A percentile compares a stretch with the other conserved stretches of the same genome.
Evolutionary conservation across 1,140 invertebrate genomes (phyloP).

Genomic region (Trachelipus rathkii): DNA sequence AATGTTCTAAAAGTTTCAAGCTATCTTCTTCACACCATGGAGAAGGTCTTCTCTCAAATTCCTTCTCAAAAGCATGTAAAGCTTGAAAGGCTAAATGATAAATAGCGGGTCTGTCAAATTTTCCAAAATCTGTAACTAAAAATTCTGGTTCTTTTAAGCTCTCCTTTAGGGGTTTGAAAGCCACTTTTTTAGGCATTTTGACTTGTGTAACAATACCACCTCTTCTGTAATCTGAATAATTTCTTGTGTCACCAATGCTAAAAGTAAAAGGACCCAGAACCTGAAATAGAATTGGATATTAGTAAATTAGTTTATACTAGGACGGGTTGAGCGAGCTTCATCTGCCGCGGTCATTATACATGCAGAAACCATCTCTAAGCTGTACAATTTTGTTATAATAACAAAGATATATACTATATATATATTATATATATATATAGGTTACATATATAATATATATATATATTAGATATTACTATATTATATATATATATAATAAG

Average conservation of each 20-base stretch:
- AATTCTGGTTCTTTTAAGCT: slow-evolving; percentile 77
- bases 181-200: slow-evolving; percentile 85
- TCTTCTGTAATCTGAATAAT: slow-evolving; percentile 53
- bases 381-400: too few species aligned
- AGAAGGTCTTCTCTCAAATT: slow-evolving; percentile 61
- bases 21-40: slow-evolving; percentile 78
- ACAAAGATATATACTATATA: too few species aligned
- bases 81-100: slow-evolving; percentile 84
- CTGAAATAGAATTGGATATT: slow-evolving; percentile 6
- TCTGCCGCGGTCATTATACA: too few species aligned
- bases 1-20: slow-evolving; percentile 66
- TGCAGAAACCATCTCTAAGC: too few species aligned
- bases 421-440: too few species aligned
- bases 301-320: too few species aligned
- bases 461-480: too few species aligned
- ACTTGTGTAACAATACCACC: slow-evolving; percentile 93
- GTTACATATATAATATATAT: too few species aligned
- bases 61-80: slow-evolving; percentile 66
- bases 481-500: too few species aligned
- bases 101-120: slow-evolving; percentile 86
- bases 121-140: slow-evolving; percentile 87
- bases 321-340: too few species aligned
- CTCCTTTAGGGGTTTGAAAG: slow-evolving; percentile 74
- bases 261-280: slow-evolving; percentile 94
- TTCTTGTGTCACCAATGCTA: slow-evolving; percentile 89